A percentile compares a stretch with the other conserved stretches of the same genome.
These are phyloP conservation scores for Hylyphantes graminicola DNA, from an alignment of 1,140 invertebrate genomes.

Conservation along the genomic window DNA sequence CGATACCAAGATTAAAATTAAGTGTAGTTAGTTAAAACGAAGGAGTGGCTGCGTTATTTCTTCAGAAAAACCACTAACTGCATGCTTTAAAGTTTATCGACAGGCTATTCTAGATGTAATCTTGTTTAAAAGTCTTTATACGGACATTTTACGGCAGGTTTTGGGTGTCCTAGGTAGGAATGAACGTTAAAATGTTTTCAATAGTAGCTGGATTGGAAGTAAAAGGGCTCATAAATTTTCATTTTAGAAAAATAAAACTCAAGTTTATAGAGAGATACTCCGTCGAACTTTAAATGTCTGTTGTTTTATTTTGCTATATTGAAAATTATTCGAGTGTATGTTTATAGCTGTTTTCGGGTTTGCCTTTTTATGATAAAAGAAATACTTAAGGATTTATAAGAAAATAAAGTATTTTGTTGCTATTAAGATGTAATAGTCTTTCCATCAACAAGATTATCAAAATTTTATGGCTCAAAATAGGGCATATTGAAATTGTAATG, in stretches of 20 bases:
- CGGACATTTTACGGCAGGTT: conserved; percentile 33
- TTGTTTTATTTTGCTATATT: too few species aligned
- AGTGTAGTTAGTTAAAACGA: conserved; percentile 22
- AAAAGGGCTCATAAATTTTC: conserved; percentile 39
- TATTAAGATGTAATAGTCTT: too few species aligned
- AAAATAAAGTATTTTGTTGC: too few species aligned
- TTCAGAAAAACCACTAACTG: conserved; percentile 33
- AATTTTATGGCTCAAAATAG: too few species aligned
- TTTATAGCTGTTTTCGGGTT: too few species aligned
- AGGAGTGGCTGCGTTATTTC: neutral
- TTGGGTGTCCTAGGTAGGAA: neutral
- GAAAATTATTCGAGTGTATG: too few species aligned
- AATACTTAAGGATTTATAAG: too few species aligned
- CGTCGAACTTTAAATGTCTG: too few species aligned
- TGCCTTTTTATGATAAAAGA: too few species aligned
- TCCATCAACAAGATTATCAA: too few species aligned
- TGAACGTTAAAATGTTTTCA: conserved; percentile 21
- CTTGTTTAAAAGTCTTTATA: conserved; percentile 20
- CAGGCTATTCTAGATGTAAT: conserved; percentile 35
- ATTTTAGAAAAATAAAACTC: neutral
- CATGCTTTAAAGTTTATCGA: conserved; percentile 37
- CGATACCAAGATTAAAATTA: conserved; percentile 30
- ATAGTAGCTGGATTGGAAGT: neutral
- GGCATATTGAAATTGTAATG: too few species aligned
- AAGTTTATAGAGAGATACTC: too few species aligned